phyloP scores from a whole-genome alignment of 2,113 vertebrate genomes.

The Rynchops niger region DNA sequence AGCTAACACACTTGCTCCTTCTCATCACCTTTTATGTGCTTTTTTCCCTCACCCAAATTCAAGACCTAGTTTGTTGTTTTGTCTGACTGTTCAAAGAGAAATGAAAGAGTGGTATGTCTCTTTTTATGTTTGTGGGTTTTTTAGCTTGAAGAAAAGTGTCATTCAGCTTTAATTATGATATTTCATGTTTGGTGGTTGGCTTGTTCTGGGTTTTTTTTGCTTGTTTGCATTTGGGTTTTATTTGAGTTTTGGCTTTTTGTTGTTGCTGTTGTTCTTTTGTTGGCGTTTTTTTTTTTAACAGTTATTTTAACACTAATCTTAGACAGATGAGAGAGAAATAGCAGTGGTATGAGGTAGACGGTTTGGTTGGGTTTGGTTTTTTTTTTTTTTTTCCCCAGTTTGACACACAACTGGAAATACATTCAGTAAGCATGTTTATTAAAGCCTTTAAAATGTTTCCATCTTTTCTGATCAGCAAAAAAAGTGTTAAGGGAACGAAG shows the following conservation, averaged over 20 bases:
- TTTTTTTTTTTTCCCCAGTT: neutral
- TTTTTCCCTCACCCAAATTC: neutral
- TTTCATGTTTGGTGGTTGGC: neutral
- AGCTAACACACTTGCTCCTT: neutral
- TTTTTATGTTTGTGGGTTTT: neutral
- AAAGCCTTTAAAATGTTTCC: neutral
- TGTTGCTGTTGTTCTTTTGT: neutral
- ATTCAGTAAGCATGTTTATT: neutral
- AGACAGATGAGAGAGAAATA: neutral
- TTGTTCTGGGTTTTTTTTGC: fast-evolving
- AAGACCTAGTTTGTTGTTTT: neutral
- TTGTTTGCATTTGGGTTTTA: neutral
- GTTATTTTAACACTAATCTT: neutral
- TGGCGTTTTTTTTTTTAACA: neutral
- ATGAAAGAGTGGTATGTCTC: neutral
- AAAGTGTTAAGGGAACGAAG: neutral
- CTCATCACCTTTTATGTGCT: neutral
- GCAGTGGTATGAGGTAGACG: neutral
- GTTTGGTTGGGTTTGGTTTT: neutral
- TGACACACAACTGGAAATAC: neutral
- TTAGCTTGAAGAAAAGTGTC: neutral
- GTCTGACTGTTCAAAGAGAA: neutral
- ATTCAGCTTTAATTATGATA: neutral
- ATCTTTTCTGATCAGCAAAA: neutral
- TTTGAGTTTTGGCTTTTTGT: neutral